These are phyloP conservation scores for Drosophila ambigua DNA, from an alignment of 1,140 invertebrate species.

Conservation along the genomic window DNA sequence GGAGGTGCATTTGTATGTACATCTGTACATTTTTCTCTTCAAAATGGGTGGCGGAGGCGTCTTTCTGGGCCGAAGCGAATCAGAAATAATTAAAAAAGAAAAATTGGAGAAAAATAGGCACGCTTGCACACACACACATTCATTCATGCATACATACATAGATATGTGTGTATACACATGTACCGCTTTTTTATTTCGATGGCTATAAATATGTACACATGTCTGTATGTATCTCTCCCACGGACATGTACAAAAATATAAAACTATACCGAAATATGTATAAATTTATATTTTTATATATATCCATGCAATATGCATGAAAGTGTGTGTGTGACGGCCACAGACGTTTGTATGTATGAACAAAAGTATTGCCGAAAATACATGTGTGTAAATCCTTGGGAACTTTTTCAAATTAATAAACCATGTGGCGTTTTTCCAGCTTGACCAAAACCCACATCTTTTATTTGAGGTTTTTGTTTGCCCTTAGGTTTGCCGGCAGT, in stretches of 20 bases:
- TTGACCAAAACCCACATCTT: too few species aligned
- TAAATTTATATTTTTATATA: constrained; percentile 56
- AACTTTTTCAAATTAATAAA: too few species aligned
- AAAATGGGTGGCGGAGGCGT: constrained; percentile 18
- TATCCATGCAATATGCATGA: constrained; percentile 20
- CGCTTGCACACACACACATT: not conserved
- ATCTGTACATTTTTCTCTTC: constrained; percentile 8
- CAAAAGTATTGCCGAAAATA: constrained; percentile 32
- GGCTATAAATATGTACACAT: constrained; percentile 39
- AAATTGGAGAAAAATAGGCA: constrained; percentile 44
- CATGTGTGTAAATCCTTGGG: not conserved
- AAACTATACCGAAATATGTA: constrained; percentile 52
- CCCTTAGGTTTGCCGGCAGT: constrained; percentile 46
- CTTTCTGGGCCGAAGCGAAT: too few species aligned
- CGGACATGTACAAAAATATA: constrained; percentile 44
- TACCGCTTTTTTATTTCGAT: constrained; percentile 47
- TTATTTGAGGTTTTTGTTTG: constrained; percentile 22
- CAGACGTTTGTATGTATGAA: constrained; percentile 43
- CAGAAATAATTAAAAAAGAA: constrained; percentile 24
- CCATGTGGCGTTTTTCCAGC: too few species aligned
- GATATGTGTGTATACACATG: constrained; percentile 45
- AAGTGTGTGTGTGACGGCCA: constrained; percentile 3
- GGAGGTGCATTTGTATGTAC: constrained; percentile 1
- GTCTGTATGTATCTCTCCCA: constrained; percentile 38
- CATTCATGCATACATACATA: constrained; percentile 25